A percentile compares a stretch with the other conserved stretches of the same genome.
phyloP scores from a whole-genome alignment of 2,797 vertebrate species.

The Paedocypris micromegethes region DNA sequence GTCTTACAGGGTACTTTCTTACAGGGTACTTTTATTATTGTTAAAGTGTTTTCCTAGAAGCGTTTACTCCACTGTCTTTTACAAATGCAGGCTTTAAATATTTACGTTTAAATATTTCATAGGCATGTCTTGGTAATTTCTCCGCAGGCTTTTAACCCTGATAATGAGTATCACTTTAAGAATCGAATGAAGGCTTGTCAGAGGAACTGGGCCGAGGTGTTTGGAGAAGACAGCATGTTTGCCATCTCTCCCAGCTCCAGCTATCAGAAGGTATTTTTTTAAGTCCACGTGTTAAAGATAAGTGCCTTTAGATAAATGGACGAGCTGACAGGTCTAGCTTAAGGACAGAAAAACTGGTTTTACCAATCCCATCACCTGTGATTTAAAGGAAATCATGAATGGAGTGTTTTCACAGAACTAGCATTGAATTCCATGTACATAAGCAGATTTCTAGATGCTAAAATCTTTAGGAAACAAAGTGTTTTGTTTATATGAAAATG shows the following conservation, averaged over 20 bases:
- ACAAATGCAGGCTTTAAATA: too few species aligned
- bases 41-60: too few species aligned
- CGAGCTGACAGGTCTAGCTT: constrained; percentile 7
- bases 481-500: too few species aligned
- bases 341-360: constrained; percentile 36
- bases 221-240: constrained; percentile 93
- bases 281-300: not conserved
- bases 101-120: too few species aligned
- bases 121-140: too few species aligned
- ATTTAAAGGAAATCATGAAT: not conserved
- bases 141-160: constrained; percentile 90
- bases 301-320: constrained; percentile 4
- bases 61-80: too few species aligned
- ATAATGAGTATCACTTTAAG: constrained; percentile 99
- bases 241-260: constrained; percentile 86
- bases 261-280: constrained; percentile 83
- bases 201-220: constrained; percentile 96
- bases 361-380: constrained; percentile 14
- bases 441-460: too few species aligned
- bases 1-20: too few species aligned
- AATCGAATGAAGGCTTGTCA: constrained; percentile 97
- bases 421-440: not conserved
- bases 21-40: too few species aligned
- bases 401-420: not conserved
- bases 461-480: too few species aligned